These are phyloP conservation scores for Osmerus eperlanus DNA, from an alignment of 2,113 vertebrate genomes.

Conservation along the genomic window DNA sequence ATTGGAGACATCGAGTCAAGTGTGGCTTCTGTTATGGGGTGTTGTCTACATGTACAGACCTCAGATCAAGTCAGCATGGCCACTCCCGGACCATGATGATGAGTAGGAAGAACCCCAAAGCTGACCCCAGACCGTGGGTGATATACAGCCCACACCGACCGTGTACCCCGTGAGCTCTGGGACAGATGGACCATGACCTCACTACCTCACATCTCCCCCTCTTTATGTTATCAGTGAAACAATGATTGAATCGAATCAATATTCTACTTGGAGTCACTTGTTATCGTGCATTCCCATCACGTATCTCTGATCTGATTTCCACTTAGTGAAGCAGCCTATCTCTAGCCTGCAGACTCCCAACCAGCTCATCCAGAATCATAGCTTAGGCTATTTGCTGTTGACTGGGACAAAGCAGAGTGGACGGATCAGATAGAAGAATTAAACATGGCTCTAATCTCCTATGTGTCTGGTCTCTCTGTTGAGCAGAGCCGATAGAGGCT, in stretches of 20 bases:
- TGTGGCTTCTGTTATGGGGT: no score
- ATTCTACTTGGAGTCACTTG: not conserved
- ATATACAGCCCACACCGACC: no score
- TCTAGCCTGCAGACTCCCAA: slow-evolving; percentile 20
- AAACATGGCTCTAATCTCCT: slow-evolving; percentile 16
- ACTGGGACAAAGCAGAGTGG: slow-evolving; percentile 29
- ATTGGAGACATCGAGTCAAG: no score
- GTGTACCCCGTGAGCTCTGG: no score
- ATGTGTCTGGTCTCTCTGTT: not conserved
- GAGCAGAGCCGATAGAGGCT: not conserved
- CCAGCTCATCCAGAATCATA: slow-evolving; percentile 39
- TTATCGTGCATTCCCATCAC: no score
- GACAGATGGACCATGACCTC: no score
- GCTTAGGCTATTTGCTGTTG: slow-evolving; percentile 29
- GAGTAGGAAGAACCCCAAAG: no score
- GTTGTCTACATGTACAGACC: no score
- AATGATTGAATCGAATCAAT: not conserved
- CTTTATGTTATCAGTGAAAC: not conserved
- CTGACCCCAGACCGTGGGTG: no score
- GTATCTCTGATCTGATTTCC: slow-evolving; percentile 5
- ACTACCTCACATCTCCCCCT: no score
- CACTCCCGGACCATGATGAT: no score
- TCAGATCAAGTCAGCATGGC: no score
- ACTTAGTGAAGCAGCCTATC: slow-evolving; percentile 25
- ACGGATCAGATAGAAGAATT: slow-evolving; percentile 33